Evolutionary conservation across 2,797 vertebrate genomes (phyloP).

Genomic region (Enteromius viviparus): DNA sequence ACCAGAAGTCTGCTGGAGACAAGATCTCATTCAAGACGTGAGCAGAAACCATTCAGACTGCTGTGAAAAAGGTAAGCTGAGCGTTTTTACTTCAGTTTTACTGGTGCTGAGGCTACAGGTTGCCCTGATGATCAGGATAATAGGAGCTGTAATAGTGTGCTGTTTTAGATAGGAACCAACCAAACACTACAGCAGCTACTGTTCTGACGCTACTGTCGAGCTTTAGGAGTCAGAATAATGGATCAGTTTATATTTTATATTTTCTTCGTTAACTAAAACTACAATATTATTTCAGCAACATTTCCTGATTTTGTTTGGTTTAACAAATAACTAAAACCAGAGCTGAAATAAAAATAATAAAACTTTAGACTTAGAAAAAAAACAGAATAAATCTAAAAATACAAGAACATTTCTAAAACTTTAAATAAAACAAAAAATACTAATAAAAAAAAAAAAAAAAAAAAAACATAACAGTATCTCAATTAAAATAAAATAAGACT

Average conservation of each 20-base stretch:
- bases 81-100: background rate
- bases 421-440: background rate
- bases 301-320: background rate
- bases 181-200: background rate
- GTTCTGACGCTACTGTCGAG: background rate
- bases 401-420: background rate
- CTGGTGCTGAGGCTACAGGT: slow-evolving; percentile 5
- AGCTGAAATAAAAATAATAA: background rate
- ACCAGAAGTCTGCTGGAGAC: background rate
- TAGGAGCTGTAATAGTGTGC: background rate
- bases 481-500: background rate
- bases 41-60: slow-evolving; percentile 10
- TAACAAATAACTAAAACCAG: background rate
- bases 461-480: background rate
- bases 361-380: background rate
- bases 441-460: background rate
- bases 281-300: background rate
- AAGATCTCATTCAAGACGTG: slow-evolving; percentile 36
- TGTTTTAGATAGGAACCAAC: background rate
- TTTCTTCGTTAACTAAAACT: no score
- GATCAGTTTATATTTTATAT: no score
- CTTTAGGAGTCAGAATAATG: no score
- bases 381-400: background rate
- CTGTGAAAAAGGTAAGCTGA: background rate
- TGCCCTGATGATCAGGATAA: slow-evolving; percentile 7